A percentile compares a stretch with the other conserved stretches of the same genome.
phyloP scores from a whole-genome alignment of 2,888 invertebrate species.

The Lamproptera curius region DNA sequence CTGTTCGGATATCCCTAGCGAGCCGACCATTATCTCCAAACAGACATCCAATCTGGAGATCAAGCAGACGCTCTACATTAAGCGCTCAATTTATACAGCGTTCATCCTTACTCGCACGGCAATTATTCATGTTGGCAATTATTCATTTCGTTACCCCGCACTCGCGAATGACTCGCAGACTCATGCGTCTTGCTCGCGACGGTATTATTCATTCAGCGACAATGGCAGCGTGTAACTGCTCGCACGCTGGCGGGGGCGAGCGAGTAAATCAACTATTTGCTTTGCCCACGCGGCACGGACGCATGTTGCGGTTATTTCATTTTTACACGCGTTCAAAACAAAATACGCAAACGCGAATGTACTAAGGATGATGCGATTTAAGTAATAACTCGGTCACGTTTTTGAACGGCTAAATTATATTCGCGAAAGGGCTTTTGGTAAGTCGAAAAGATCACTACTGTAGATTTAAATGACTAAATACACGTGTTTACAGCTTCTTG shows the following conservation, averaged over 20 bases:
- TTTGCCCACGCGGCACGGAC: constrained; percentile 33
- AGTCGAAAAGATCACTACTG: no score
- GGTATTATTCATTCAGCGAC: constrained; percentile 56
- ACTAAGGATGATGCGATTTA: no score
- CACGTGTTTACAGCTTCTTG: no score
- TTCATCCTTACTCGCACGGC: constrained; percentile 15
- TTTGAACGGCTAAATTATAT: no score
- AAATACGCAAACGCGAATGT: no score
- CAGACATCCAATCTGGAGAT: no score
- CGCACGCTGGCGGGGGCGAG: constrained; percentile 41
- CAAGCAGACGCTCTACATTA: no score
- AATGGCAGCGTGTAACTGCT: constrained; percentile 41
- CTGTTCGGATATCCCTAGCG: no score
- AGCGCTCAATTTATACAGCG: constrained; percentile 2
- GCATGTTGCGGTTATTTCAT: constrained; percentile 21
- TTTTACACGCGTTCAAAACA: constrained; percentile 19
- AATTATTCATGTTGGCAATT: constrained; percentile 51
- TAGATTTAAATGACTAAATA: no score
- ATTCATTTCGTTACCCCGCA: constrained; percentile 55
- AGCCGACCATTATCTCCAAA: no score
- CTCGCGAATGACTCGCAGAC: constrained; percentile 45
- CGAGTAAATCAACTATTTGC: constrained; percentile 73
- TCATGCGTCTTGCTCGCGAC: constrained; percentile 52
- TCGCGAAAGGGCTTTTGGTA: no score
- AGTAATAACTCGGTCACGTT: no score